Evolutionary conservation across 2,797 vertebrate species (phyloP).

Genomic region (Prionace glauca): DNA sequence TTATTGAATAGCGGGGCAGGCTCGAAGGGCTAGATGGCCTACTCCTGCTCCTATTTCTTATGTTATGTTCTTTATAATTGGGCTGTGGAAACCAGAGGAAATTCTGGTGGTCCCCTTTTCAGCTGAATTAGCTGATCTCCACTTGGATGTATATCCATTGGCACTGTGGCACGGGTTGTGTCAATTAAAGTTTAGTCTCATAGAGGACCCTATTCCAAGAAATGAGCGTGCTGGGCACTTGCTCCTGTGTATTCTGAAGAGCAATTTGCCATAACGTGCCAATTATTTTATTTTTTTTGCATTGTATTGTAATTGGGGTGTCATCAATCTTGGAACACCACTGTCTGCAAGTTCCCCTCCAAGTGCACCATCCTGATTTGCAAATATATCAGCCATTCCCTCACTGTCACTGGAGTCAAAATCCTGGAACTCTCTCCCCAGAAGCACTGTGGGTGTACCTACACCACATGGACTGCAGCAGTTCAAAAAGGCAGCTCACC

Average conservation of each 20-base stretch:
- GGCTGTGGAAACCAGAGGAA: background rate
- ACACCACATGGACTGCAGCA: no score
- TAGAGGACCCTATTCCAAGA: background rate
- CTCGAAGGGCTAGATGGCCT: no score
- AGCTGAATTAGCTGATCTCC: background rate
- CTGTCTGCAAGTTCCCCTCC: no score
- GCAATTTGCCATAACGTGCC: background rate
- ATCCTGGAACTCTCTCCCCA: no score
- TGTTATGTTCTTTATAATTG: background rate
- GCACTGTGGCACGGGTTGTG: background rate
- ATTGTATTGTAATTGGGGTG: background rate
- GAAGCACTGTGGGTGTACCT: no score
- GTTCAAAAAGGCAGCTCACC: no score
- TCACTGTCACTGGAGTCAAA: no score
- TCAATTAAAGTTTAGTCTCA: background rate
- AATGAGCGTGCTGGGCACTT: background rate
- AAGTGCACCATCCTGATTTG: no score
- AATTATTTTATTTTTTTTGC: background rate
- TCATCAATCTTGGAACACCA: background rate
- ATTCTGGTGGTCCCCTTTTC: background rate
- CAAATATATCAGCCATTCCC: no score
- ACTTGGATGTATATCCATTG: background rate
- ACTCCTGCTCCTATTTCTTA: no score
- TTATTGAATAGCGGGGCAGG: no score
- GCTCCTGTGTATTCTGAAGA: background rate